Conservation (phyloP, 2,797 vertebrate genomes). For the Coreius guichenoti region DNA sequence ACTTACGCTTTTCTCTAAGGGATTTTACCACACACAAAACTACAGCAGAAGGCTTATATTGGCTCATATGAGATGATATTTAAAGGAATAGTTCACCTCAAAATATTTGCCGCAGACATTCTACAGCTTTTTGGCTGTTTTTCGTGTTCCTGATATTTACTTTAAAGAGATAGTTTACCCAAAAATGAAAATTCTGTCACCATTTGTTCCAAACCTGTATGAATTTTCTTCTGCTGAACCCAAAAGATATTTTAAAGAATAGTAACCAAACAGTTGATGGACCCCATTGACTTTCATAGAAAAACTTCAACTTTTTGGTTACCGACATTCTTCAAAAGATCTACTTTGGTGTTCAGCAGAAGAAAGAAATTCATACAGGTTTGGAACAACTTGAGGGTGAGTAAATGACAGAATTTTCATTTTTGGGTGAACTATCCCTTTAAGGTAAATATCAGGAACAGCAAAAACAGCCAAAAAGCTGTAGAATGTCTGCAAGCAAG, state of each 20-base stretch:
- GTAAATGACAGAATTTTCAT: too few species aligned
- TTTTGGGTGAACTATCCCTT: too few species aligned
- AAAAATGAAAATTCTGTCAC: not conserved
- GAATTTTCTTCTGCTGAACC: not conserved
- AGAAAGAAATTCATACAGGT: too few species aligned
- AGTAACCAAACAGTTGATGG: not conserved
- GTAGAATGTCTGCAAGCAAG: too few species aligned
- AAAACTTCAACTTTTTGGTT: too few species aligned
- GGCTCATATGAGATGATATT: not conserved
- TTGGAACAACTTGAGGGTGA: too few species aligned
- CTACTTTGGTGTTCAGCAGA: too few species aligned
- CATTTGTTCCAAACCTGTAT: not conserved
- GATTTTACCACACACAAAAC: slow-evolving; percentile 27
- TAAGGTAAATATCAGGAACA: not conserved
- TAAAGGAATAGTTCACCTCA: not conserved
- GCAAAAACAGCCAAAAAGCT: not conserved
- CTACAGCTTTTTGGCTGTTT: too few species aligned
- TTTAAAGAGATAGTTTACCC: too few species aligned
- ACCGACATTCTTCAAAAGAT: too few species aligned
- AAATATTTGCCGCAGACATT: not conserved
- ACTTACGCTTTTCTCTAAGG: slow-evolving; percentile 41
- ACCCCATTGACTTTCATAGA: too few species aligned
- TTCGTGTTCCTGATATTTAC: too few species aligned
- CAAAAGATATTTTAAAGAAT: not conserved
- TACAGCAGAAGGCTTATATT: slow-evolving; percentile 20